Conservation (phyloP, 1,140 invertebrate species). For the Cotesia glomerata region DNA sequence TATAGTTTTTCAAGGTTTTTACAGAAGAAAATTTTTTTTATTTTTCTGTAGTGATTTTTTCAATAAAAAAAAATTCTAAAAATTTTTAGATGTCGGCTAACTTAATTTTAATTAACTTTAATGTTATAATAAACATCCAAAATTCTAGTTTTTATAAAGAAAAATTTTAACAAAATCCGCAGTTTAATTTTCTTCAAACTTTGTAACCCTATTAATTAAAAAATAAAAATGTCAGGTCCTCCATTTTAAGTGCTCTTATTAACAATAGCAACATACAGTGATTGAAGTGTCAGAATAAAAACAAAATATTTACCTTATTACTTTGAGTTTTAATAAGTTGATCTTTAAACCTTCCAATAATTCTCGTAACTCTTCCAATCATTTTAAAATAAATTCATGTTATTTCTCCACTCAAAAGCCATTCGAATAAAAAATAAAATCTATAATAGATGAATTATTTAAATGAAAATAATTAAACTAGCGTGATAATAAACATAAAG, state of each 20-base stretch:
- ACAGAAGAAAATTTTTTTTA: too few species aligned
- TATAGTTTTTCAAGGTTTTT: too few species aligned
- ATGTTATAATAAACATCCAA: too few species aligned
- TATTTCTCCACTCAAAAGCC: not conserved
- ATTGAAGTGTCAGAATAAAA: not conserved
- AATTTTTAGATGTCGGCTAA: too few species aligned
- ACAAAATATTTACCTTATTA: slow-evolving; percentile 2
- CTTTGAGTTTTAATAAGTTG: slow-evolving; percentile 1
- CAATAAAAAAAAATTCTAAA: too few species aligned
- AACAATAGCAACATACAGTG: too few species aligned
- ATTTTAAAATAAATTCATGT: slow-evolving; percentile 11
- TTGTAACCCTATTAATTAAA: not conserved
- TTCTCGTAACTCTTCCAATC: slow-evolving; percentile 20
- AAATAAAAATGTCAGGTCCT: too few species aligned
- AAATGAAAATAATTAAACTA: not conserved
- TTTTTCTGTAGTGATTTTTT: too few species aligned
- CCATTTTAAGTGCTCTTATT: too few species aligned
- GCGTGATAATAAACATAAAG: not conserved
- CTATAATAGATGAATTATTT: not conserved
- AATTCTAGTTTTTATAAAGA: too few species aligned
- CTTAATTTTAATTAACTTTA: too few species aligned
- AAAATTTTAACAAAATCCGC: too few species aligned
- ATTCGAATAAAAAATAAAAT: slow-evolving; percentile 1
- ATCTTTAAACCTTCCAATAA: slow-evolving; percentile 15
- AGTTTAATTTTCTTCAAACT: not conserved